phyloP scores from a whole-genome alignment of 2,888 invertebrate species.

The Eupithecia centaureata region DNA sequence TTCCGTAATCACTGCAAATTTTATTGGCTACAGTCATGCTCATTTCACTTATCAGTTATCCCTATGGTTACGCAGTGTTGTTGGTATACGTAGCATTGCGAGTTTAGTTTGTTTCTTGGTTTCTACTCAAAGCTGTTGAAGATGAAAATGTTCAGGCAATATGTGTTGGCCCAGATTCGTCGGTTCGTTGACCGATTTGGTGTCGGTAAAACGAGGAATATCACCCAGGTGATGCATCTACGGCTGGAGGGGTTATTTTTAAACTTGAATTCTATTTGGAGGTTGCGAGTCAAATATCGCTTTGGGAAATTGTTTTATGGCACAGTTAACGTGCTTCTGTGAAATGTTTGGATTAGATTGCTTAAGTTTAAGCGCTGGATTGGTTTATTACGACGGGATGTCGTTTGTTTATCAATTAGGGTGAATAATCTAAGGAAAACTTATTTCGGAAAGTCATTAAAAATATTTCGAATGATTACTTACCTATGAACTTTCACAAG shows the following conservation, averaged over 20 bases:
- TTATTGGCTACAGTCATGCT: slow-evolving; percentile 56
- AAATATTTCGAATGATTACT: neutral
- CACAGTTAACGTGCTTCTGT: slow-evolving; percentile 47
- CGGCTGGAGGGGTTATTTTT: slow-evolving; percentile 67
- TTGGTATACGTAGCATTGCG: slow-evolving; percentile 37
- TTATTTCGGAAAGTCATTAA: neutral
- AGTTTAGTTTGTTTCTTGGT: neutral
- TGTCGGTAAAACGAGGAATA: slow-evolving; percentile 64
- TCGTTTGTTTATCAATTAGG: slow-evolving; percentile 14
- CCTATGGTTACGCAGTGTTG: slow-evolving; percentile 45
- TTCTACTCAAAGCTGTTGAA: slow-evolving; percentile 36
- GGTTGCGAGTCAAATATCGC: slow-evolving; percentile 51
- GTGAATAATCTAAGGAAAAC: slow-evolving; percentile 1
- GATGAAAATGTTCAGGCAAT: slow-evolving; percentile 63
- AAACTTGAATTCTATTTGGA: slow-evolving; percentile 67
- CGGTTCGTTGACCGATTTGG: slow-evolving; percentile 78
- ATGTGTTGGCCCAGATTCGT: slow-evolving; percentile 76
- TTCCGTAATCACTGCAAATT: slow-evolving; percentile 59
- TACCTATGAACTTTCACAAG: neutral
- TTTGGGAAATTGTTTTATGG: slow-evolving; percentile 57
- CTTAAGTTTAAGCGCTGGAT: slow-evolving; percentile 28
- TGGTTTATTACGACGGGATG: slow-evolving; percentile 30
- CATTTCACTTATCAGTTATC: slow-evolving; percentile 52
- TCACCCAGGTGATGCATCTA: slow-evolving; percentile 71
- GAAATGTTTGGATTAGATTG: slow-evolving; percentile 25